Evolutionary conservation across 1,140 invertebrate genomes (phyloP), one percentile per base, ranked within the genome.

Genomic region (Sminthurides bifidus): DNA sequence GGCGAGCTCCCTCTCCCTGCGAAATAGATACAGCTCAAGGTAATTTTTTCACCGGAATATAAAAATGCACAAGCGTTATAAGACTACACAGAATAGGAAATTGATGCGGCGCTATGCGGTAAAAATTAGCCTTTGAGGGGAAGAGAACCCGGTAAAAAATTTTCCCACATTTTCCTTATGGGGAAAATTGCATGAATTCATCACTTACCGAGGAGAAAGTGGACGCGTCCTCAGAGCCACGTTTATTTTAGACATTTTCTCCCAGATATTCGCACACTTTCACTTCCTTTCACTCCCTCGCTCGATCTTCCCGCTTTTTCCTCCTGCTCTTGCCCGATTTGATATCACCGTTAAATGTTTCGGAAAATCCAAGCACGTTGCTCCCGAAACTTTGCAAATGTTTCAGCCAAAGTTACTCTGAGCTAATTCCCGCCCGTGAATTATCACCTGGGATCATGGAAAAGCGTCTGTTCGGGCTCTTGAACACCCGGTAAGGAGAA

Each of bases 171-270:
- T n/a, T n/a, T n/a, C n/a, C n/a, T n/a, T n/a, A n/a, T n/a, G n/a
- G n/a, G n/a, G n/a, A n/a, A n/a, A n/a, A n/a, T n/a, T n/a, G n/a
- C n/a, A n/a, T n/a, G n/a, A 24, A 54, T 26, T 49, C 14, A 70
- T 67, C 45, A 68, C 69, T 72, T 69, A 77, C 76, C 73, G 73
- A 56, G 68, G 59, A 24, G 75, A 77, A 23, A 77, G 67, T 14
- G 76, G 76, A 58, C 76, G 68, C 12, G 77, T 70, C 50, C 76
- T 66, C 3, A 78, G 67, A n/a, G 75, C 75, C 56, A 78, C 76
- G 63, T 75, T 77, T 33, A 78, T 72, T 51, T 73, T 74, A 27
- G 75, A 70, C 76, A 77, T 77, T 17, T 37, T 57, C 33, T 44
- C 8, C 23, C 10, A 43, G 41, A 43, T 15, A 6, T 43, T 10